phyloP scores from a whole-genome alignment of 2,888 invertebrate genomes.

The Dastarcus helophoroides region DNA sequence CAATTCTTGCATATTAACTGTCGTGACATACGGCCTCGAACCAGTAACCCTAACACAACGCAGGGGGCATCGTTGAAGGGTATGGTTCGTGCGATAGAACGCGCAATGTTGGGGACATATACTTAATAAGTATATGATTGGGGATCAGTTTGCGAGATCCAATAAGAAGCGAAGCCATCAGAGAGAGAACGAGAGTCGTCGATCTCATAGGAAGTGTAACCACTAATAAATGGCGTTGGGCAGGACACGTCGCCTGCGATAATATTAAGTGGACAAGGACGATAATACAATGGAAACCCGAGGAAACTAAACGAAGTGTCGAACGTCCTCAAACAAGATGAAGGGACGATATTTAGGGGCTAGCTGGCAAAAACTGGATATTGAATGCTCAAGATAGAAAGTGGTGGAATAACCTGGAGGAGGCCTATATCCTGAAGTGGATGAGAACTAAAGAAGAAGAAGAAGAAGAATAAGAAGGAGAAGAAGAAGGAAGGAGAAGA shows the following conservation, averaged over 20 bases:
- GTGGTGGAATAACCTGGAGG: conserved; percentile 3
- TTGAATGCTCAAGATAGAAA: conserved; percentile 2
- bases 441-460: too few species aligned
- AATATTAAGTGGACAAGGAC: conserved; percentile 4
- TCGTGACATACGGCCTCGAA: too few species aligned
- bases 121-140: too few species aligned
- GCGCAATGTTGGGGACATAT: too few species aligned
- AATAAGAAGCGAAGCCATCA: background rate
- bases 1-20: too few species aligned
- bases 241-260: conserved; percentile 5
- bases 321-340: conserved; percentile 6
- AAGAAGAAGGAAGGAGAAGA: too few species aligned
- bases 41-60: too few species aligned
- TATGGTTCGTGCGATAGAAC: too few species aligned
- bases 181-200: background rate
- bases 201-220: conserved; percentile 1
- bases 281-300: conserved; percentile 3
- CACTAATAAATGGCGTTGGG: conserved; percentile 1
- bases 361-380: conserved; percentile 5
- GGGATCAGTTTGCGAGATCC: too few species aligned
- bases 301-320: conserved; percentile 1
- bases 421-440: conserved; percentile 6
- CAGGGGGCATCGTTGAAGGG: too few species aligned
- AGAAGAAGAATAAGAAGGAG: too few species aligned
- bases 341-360: conserved; percentile 5